phyloP scores from a whole-genome alignment of 2,113 vertebrate genomes.

The Athene cunicularia region DNA sequence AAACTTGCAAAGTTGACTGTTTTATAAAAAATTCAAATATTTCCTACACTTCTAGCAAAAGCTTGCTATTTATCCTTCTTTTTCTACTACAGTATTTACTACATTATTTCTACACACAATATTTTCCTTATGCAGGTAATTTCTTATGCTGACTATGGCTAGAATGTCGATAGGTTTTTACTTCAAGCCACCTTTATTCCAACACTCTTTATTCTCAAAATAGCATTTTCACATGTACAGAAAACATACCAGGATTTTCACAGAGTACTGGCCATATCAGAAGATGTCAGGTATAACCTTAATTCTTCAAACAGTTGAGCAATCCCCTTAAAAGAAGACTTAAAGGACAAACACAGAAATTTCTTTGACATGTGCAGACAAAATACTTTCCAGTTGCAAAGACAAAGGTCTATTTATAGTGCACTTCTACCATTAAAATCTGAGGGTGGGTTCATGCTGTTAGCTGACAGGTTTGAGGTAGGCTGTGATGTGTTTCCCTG shows the following conservation, averaged over 20 bases:
- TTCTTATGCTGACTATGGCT: neutral
- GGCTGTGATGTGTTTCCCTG: neutral
- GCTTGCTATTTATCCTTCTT: neutral
- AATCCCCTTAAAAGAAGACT: neutral
- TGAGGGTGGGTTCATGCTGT: neutral
- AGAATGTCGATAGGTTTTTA: neutral
- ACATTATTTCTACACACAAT: neutral
- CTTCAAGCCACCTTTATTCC: neutral
- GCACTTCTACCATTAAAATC: neutral
- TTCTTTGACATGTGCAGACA: neutral
- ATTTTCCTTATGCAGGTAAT: neutral
- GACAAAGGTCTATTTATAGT: neutral
- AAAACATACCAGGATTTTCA: neutral
- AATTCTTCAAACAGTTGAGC: neutral
- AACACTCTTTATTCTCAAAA: neutral
- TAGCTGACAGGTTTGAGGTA: neutral
- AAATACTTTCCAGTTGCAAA: neutral
- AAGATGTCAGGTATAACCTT: neutral
- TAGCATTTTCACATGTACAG: fast-evolving
- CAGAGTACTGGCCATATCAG: neutral
- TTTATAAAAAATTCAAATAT: neutral
- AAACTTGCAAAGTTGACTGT: neutral
- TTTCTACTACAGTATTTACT: neutral
- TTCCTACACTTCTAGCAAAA: neutral
- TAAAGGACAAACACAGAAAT: neutral